Conservation (phyloP, 2,797 vertebrate species). For the Poeciliopsis gracilis region DNA sequence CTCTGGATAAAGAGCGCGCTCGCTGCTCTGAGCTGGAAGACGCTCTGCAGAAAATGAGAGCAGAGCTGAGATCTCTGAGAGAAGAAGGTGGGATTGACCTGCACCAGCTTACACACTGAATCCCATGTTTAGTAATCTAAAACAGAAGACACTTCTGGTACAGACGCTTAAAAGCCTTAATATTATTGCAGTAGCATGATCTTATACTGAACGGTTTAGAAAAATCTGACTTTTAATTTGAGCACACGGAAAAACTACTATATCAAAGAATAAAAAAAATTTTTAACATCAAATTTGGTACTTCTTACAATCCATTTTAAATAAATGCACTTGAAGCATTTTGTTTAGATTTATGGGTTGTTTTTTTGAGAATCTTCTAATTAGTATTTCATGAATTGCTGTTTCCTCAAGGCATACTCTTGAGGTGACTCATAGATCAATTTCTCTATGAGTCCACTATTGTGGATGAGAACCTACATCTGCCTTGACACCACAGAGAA, state of each 20-base stretch:
- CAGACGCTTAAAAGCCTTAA: background rate
- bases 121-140: background rate
- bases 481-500: background rate
- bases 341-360: background rate
- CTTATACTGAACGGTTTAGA: background rate
- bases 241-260: background rate
- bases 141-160: background rate
- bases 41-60: slow-evolving; percentile 95
- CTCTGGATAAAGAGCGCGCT: slow-evolving; percentile 95
- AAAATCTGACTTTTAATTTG: background rate
- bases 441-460: background rate
- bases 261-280: background rate
- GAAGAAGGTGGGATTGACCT: slow-evolving; percentile 88
- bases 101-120: background rate
- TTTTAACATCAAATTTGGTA: background rate
- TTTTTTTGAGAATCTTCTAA: background rate
- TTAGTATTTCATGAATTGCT: background rate
- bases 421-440: background rate
- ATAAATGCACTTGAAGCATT: background rate
- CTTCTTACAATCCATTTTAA: background rate
- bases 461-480: background rate
- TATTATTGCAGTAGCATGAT: background rate
- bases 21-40: slow-evolving; percentile 95
- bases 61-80: slow-evolving; percentile 91
- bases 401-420: background rate